Base-by-base conservation (phyloP, 2,888 invertebrate genomes). In the Drosophila austrosaltans region DNA sequence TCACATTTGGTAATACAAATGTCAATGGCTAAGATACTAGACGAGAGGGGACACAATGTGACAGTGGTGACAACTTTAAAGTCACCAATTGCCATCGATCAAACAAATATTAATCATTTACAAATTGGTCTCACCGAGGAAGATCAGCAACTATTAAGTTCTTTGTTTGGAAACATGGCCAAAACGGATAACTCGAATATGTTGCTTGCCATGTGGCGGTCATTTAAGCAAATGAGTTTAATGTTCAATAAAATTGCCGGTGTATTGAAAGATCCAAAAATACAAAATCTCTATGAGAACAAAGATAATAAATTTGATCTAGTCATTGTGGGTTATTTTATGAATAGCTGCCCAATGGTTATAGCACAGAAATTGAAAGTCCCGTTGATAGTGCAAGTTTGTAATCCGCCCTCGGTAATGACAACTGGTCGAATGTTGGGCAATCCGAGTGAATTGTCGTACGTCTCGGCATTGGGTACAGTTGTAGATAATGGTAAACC, bases 1-100 rank as follows among this genome's bases (percentile, higher is more conserved):
- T 92, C 92, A 3, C 92, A 92, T 77, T 58, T 91, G 39, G 90
- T 92, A 28, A 71, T 92, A 2, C 87, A 91, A 20, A 89, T 91
- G 90, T 79, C 91, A 0, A 61, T 89, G 39, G 82, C 76, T 0
- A 89, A 86, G 61, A 82, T 79, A 10, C 63, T 92, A 53, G 87
- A 87, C 0, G 91, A 91, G 53, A 64, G 72, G 25, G 92, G 92
- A 0, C 91, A 92, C 57, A 89, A 92, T 79, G 86, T 92, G 28
- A 92, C 92, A 0, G 88, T 91, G 16, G 81, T 92, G 0, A 87
- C 88, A 1, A 66, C 81, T 0, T 40, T 88, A 0, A 80, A 87
- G n/a, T 81, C 91, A 3, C 48, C 69, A 0, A 73, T 91, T 3
- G 42, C 68, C 0, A 73, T 91, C 2, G 79, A 39, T 0, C 86